Evolutionary conservation across 2,888 invertebrate species (phyloP).

Genomic region (Drosophila nigritarsus): DNA sequence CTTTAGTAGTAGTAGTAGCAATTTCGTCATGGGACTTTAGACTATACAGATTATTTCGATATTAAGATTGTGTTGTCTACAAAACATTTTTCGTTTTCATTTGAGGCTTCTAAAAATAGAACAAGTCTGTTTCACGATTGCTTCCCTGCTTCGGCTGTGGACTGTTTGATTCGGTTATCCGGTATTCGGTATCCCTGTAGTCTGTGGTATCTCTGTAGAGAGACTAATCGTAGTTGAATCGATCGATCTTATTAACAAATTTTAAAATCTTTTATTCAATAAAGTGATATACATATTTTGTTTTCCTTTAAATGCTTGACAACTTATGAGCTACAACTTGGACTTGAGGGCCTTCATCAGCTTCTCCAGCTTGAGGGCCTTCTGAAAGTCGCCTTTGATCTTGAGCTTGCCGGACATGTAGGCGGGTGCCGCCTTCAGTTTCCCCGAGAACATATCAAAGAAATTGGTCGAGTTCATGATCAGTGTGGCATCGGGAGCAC

Average conservation of each 20-base stretch:
- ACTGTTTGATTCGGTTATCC: background rate
- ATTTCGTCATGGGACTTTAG: background rate
- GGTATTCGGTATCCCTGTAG: background rate
- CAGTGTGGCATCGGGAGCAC: conserved; percentile 92
- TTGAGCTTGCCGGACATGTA: conserved; percentile 98
- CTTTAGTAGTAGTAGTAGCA: background rate
- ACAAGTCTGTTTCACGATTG: background rate
- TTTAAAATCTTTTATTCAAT: conserved; percentile 33
- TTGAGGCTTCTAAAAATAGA: background rate
- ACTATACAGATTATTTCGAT: background rate
- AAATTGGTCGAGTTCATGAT: conserved; percentile 93
- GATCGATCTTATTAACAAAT: conserved; percentile 1
- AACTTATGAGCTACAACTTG: conserved; percentile 74
- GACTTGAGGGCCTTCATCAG: conserved; percentile 92
- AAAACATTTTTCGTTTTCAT: background rate
- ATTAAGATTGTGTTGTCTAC: background rate
- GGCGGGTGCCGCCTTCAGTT: conserved; percentile 95
- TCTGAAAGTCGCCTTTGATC: conserved; percentile 95
- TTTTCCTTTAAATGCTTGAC: background rate
- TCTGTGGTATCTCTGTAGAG: background rate
- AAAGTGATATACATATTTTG: background rate
- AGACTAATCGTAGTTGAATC: background rate
- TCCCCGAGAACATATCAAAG: conserved; percentile 92
- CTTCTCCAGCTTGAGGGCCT: conserved; percentile 97
- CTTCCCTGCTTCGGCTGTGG: background rate